Percentiles rank a stretch among this genome's conserved stretches.
These are phyloP conservation scores for Orthonevra nobilis DNA, from an alignment of 2,888 invertebrate species.

Conservation along the genomic window DNA sequence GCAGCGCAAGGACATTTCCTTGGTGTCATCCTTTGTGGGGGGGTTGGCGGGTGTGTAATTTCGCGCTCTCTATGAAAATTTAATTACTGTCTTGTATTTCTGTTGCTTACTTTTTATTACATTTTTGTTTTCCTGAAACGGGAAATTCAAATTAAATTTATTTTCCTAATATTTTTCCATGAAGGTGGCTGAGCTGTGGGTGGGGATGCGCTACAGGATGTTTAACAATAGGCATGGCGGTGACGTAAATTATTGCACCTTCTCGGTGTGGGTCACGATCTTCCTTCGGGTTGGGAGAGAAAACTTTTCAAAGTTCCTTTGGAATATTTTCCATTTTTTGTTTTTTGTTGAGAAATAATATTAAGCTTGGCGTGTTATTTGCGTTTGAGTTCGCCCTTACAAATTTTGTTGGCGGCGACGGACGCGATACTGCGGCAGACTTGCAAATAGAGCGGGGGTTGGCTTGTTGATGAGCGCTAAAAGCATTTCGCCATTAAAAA, in stretches of 20 bases:
- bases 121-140: constrained; percentile 23
- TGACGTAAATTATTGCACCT: constrained; percentile 63
- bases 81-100: constrained; percentile 61
- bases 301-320: constrained; percentile 50
- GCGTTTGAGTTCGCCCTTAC: constrained; percentile 29
- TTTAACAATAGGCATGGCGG: constrained; percentile 18
- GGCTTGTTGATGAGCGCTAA: constrained; percentile 64
- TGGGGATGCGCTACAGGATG: constrained; percentile 1
- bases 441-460: constrained; percentile 5
- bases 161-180: constrained; percentile 54
- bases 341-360: constrained; percentile 11
- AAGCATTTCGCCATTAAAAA: constrained; percentile 73
- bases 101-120: constrained; percentile 1
- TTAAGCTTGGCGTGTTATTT: constrained; percentile 11
- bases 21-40: not conserved
- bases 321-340: constrained; percentile 33
- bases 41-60: constrained; percentile 33
- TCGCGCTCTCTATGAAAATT: constrained; percentile 65
- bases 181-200: not conserved
- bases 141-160: constrained; percentile 65
- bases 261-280: constrained; percentile 6
- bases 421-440: not conserved
- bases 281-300: constrained; percentile 10
- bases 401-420: not conserved
- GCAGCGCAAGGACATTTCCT: constrained; percentile 30